Evolutionary conservation across 2,113 vertebrate species (phyloP).

Genomic region (Aythya baeri): DNA sequence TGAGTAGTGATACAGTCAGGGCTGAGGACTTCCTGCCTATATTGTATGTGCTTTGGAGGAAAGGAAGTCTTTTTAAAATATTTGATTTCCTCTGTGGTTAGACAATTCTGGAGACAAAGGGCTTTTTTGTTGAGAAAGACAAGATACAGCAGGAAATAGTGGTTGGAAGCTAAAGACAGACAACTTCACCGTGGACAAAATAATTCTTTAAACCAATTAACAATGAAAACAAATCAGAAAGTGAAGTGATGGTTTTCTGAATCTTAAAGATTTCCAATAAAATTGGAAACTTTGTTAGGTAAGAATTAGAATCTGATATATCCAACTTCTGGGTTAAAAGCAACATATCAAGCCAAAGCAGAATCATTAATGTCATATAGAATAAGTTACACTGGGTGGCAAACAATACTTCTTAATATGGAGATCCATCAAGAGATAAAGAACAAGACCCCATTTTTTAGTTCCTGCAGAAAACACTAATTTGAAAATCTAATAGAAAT

Average conservation of each 20-base stretch:
- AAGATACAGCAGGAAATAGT: neutral
- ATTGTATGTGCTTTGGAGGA: fast-evolving
- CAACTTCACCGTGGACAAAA: neutral
- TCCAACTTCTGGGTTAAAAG: neutral
- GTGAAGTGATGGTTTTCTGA: neutral
- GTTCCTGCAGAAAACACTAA: neutral
- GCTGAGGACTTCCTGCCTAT: neutral
- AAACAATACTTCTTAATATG: neutral
- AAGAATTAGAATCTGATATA: neutral
- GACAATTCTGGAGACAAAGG: neutral
- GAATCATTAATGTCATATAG: neutral
- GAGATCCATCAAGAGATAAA: neutral
- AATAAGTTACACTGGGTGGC: neutral
- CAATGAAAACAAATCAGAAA: neutral
- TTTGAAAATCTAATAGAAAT: neutral
- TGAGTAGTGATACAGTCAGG: fast-evolving
- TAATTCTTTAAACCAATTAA: neutral
- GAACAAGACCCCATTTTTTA: fast-evolving
- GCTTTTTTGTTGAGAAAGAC: neutral
- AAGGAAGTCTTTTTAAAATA: neutral
- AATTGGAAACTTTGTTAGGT: neutral
- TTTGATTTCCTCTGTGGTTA: neutral
- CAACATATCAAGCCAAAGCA: neutral
- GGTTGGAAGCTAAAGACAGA: neutral
- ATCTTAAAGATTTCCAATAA: neutral